These are phyloP conservation scores for Oscheius sp. DNA, from an alignment of 2,888 invertebrate genomes.

Conservation along the genomic window DNA sequence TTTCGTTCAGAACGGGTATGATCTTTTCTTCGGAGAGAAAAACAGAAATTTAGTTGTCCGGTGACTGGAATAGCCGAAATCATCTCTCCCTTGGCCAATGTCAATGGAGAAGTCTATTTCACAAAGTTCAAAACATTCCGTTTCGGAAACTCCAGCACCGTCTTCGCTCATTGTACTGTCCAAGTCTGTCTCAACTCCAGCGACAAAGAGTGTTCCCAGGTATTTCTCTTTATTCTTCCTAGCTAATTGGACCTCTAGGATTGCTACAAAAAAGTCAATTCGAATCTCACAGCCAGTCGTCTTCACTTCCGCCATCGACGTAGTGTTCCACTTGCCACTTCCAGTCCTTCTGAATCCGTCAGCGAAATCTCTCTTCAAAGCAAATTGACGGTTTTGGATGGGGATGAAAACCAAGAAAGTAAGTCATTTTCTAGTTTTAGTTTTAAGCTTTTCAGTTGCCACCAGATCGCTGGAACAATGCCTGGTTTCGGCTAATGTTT, in stretches of 20 bases:
- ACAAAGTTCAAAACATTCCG: conserved; percentile 65
- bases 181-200: conserved; percentile 59
- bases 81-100: conserved; percentile 59
- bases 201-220: conserved; percentile 60
- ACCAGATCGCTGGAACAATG: conserved; percentile 12
- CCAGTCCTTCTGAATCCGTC: no score
- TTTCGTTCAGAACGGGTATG: conserved; percentile 62
- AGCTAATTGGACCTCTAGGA: conserved; percentile 33
- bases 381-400: conserved; percentile 38
- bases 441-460: conserved; percentile 7
- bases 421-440: not conserved
- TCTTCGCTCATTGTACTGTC: conserved; percentile 64
- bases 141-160: conserved; percentile 60
- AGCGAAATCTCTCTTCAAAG: conserved; percentile 16
- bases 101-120: conserved; percentile 64
- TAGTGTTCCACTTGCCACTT: not conserved
- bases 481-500: conserved; percentile 6
- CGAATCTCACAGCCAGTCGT: conserved; percentile 50
- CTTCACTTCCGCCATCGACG: conserved; percentile 53
- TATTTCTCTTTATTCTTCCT: conserved; percentile 23
- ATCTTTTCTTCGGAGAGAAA: not conserved
- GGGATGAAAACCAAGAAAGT: conserved; percentile 29
- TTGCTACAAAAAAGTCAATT: conserved; percentile 58
- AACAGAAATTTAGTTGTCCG: conserved; percentile 59
- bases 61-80: conserved; percentile 53